Conservation (phyloP, 2,113 vertebrate genomes). For the Syngnathoides biaculeatus region DNA sequence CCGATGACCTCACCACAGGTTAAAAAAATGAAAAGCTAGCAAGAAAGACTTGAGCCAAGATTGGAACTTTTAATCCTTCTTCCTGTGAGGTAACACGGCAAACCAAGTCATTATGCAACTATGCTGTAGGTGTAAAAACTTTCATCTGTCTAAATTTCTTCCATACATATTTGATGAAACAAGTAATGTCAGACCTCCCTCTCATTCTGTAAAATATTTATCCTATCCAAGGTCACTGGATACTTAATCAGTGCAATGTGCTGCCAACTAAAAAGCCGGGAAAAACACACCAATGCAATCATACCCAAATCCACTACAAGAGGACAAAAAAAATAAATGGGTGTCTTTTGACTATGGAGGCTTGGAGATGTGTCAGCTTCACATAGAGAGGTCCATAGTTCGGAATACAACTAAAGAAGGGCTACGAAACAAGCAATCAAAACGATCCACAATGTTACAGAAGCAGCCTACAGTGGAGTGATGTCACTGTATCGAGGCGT, state of each 20-base stretch:
- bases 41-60: background rate
- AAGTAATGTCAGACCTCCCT: conserved; percentile 14
- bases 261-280: conserved; percentile 29
- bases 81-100: background rate
- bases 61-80: background rate
- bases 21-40: background rate
- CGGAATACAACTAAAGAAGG: background rate
- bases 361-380: background rate
- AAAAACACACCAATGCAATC: conserved; percentile 9
- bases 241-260: conserved; percentile 30
- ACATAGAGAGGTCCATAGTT: background rate
- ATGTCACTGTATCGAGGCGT: background rate
- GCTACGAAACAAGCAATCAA: conserved; percentile 2
- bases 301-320: conserved; percentile 30
- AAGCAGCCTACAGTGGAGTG: background rate
- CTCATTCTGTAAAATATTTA: conserved; percentile 35
- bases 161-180: background rate
- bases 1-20: background rate
- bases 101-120: background rate
- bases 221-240: conserved; percentile 27
- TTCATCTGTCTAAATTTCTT: background rate
- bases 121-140: background rate
- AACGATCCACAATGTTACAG: background rate
- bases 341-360: conserved; percentile 11
- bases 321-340: conserved; percentile 12